Conservation (phyloP, 2,113 vertebrate species). For the Hydropotes inermis region DNA sequence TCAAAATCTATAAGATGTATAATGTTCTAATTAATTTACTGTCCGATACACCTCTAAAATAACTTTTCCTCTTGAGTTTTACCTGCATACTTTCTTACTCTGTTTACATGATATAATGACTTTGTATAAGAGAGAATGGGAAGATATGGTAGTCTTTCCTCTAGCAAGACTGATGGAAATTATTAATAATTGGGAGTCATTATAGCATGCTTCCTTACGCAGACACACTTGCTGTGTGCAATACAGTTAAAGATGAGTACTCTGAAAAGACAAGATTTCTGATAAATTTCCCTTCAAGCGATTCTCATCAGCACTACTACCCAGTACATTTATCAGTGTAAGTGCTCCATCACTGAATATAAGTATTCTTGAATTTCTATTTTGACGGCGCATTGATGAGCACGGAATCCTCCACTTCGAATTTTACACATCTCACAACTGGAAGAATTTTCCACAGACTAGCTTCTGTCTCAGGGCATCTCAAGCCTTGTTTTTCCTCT, state of each 20-base stretch:
- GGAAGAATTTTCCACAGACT: background rate
- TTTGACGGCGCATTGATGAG: background rate
- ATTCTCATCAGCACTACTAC: background rate
- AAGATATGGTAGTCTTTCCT: background rate
- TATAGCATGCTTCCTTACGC: background rate
- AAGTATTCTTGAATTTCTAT: background rate
- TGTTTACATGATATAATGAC: background rate
- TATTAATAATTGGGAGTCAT: background rate
- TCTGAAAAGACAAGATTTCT: background rate
- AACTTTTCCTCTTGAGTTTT: background rate
- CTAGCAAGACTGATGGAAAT: background rate
- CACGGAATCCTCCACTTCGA: background rate
- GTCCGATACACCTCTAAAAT: background rate
- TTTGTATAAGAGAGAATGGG: background rate
- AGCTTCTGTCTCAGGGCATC: background rate
- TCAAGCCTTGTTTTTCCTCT: background rate
- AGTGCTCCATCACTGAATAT: background rate
- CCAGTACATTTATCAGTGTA: background rate
- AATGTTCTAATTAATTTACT: background rate
- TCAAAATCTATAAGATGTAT: background rate
- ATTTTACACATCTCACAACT: background rate
- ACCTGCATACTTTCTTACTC: background rate
- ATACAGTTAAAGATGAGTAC: background rate
- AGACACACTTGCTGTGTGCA: background rate
- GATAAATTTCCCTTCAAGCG: background rate